Base-by-base conservation (phyloP, 35 echinoderm and acorn worm species). In the Ophioderma brevispina region DNA sequence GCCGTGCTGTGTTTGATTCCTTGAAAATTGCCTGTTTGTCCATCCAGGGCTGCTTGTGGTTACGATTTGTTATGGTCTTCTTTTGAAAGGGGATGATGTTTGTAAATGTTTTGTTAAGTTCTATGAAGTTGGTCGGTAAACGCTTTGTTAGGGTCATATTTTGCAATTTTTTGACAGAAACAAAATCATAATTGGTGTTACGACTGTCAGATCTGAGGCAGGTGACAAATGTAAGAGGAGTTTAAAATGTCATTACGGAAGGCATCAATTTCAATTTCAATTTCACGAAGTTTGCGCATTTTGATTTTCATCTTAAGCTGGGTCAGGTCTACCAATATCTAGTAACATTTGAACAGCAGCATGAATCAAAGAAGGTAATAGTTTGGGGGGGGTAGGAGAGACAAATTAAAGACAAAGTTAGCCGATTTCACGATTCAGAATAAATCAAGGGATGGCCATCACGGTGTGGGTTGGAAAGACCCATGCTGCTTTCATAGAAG, bases 401-500 rank as follows among this genome's bases (percentile, higher is more conserved):
- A 81, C n/a, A n/a, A 5, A 28, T 2, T 18, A 39, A 37, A 81
- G 1, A 39, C n/a, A 43, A 81, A 81, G 40, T 37, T 42, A 0
- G 17, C 80, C 13, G 38, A 19, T 39, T 30, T 4, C 5, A 33
- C n/a, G 15, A 19, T 81, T 0, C 36, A 19, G 25, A 81, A 17
- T 21, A 92, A 38, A 76, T 91, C 89, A 91, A 63, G 36, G 89
- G 86, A 63, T 91, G 89, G 19, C 89, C 89, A 30, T 63, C 39
- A 5, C 35, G 36, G 37, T 91, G 89, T 23, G 82, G 86, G 17
- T 50, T 55, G 34, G n/a, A 49, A 30, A 49, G 37, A 76, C 40
- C 78, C 39, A 76, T 85, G 89, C 35, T 91, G 89, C 34, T 39
- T 40, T n/a, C 33, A 91, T 49, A 50, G 87, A 63, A 25, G 76